Evolutionary conservation across 2,113 vertebrate genomes (phyloP).

Genomic region (Pelecanus crispus): DNA sequence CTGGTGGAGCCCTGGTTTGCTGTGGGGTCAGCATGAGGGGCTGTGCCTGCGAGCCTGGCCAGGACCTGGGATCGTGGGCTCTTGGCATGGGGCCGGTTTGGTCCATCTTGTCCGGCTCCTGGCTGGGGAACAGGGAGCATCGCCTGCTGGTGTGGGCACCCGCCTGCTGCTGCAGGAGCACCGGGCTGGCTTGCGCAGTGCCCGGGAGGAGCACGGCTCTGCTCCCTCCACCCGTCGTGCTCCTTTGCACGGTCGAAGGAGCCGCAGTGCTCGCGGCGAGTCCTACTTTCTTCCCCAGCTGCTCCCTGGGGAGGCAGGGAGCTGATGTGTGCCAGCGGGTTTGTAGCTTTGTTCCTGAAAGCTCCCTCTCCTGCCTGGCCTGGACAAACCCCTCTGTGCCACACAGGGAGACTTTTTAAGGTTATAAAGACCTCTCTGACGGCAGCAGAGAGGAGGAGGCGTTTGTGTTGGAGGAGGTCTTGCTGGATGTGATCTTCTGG

Average conservation of each 20-base stretch:
- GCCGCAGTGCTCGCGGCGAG: not conserved
- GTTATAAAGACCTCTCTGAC: not conserved
- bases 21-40: not conserved
- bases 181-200: not conserved
- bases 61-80: not conserved
- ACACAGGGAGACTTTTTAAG: not conserved
- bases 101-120: not conserved
- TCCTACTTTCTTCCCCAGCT: not conserved
- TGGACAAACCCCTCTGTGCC: not conserved
- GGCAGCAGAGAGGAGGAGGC: not conserved
- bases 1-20: not conserved
- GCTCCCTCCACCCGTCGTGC: not conserved
- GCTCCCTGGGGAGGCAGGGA: not conserved
- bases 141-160: not conserved
- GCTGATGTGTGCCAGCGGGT: not conserved
- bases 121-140: not conserved
- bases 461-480: not conserved
- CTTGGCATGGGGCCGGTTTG: rapidly evolving
- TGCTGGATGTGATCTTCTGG: not conserved
- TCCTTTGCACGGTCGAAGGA: rapidly evolving
- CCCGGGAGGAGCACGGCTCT: rapidly evolving
- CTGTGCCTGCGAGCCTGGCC: not conserved
- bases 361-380: not conserved
- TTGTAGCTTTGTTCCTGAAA: not conserved
- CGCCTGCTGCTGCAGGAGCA: rapidly evolving